Base-by-base conservation (phyloP, 2,797 vertebrate species). In the Malurus leucopterus region DNA sequence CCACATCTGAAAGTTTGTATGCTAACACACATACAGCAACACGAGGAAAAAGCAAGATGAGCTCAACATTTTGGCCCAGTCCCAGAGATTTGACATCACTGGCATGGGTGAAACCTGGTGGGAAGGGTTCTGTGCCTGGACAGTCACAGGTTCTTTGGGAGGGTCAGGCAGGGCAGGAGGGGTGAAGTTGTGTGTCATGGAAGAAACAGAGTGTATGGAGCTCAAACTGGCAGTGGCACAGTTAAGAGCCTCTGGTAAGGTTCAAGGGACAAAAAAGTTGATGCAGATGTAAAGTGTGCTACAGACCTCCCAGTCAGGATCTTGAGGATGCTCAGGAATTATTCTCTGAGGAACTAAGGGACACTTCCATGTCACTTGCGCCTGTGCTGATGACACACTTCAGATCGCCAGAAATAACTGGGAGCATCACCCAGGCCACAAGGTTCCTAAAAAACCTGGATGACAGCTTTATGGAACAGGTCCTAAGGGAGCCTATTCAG, bases 401-500 rank as follows among this genome's bases (percentile, higher is more conserved):
- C n/a, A 50, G 2, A 19, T 63, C 44, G 11, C 23, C 44, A 38
- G 38, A 50, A 77, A 44, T n/a, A 21, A 50, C 46, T 50, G 38
- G 38, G 13, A 38, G 3, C 20, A 51, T 71, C n/a, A 38, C 15
- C 6, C 20, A 14, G 36, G n/a, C n/a, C 23, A 32, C 27, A 20
- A 8, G 13, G 17, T 38, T 63, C 29, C 43, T 50, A 21, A 44
- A 63, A 76, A 6, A 0, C 11, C n/a, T 43, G 22, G 16, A 22
- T 36, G 26, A 11, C 38, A 62, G n/a, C 21, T 43, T 40, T 29
- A 30, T 59, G 26, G 58, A 29, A 20, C 6, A 22, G 4, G 23
- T 58, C 23, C 8, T 50, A 57, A 43, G 26, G 16, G 5, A 49
- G 9, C 7, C 4, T 9, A 1, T 8, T 17, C 0, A 0, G n/a